phyloP scores from a whole-genome alignment of 1,140 invertebrate genomes.

The Triops cancriformis region DNA sequence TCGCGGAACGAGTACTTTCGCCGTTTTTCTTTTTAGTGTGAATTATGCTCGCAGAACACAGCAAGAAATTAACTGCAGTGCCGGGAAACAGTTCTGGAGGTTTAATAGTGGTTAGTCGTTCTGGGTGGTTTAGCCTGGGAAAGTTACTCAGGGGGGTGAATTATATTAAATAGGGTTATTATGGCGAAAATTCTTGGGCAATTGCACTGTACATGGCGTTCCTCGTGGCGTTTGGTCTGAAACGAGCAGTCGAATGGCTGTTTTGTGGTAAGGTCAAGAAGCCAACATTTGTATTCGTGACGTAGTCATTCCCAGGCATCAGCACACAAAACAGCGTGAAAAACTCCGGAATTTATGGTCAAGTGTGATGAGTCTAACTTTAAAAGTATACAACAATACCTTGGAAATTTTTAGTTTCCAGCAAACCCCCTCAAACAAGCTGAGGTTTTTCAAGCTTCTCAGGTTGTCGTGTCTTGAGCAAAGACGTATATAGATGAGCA shows the following conservation, averaged over 20 bases:
- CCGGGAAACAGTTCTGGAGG: too few species aligned
- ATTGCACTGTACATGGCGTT: neutral
- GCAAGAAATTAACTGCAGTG: too few species aligned
- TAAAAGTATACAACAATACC: neutral
- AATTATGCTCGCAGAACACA: too few species aligned
- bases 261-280: neutral
- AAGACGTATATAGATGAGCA: neutral
- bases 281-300: neutral
- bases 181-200: neutral
- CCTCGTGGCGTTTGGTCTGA: neutral
- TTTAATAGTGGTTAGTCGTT: too few species aligned
- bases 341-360: neutral
- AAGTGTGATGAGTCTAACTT: neutral
- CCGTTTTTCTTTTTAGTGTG: too few species aligned
- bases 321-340: neutral
- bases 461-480: neutral
- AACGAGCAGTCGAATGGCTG: neutral
- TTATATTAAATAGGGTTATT: conserved; percentile 6
- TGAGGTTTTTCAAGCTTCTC: conserved; percentile 6
- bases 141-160: neutral
- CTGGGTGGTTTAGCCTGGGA: neutral
- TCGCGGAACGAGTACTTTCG: too few species aligned
- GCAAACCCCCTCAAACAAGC: neutral
- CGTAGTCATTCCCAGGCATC: conserved; percentile 6
- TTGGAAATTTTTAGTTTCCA: neutral